phyloP scores from a whole-genome alignment of 2,797 vertebrate species.

The Valencia hispanica region DNA sequence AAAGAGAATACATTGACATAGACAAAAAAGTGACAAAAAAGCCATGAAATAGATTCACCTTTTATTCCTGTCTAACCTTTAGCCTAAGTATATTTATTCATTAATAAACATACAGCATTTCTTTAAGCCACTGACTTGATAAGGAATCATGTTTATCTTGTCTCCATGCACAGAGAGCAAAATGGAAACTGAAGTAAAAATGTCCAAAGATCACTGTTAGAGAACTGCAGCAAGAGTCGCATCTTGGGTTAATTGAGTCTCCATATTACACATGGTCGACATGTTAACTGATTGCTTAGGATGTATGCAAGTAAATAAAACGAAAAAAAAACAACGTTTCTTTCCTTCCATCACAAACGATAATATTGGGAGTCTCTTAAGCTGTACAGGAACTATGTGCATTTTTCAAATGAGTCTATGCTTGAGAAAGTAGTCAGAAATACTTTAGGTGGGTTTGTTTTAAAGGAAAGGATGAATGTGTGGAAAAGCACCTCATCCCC shows the following conservation, averaged over 20 bases:
- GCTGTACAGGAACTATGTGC: not conserved
- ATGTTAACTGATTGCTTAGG: not conserved
- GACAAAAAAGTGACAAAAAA: no score
- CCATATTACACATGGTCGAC: not conserved
- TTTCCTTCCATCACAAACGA: not conserved
- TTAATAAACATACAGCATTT: not conserved
- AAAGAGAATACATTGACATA: not conserved
- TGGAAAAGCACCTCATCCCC: not conserved
- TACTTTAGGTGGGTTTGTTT: not conserved
- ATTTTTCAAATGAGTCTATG: not conserved
- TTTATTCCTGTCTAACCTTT: no score
- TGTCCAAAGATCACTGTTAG: not conserved
- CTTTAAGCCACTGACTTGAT: not conserved
- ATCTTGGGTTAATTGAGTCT: not conserved
- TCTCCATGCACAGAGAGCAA: no score
- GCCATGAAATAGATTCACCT: no score
- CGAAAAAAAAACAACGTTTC: not conserved
- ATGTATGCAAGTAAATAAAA: not conserved
- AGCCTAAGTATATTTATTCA: not conserved
- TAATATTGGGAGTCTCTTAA: not conserved
- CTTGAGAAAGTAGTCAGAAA: not conserved
- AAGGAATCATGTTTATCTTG: no score
- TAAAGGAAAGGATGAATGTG: not conserved
- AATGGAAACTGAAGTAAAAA: not conserved
- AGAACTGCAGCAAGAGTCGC: not conserved